Evolutionary conservation across 2,888 invertebrate genomes (phyloP), one percentile per base, ranked within the genome.

Genomic region (Drosophila longiperda): DNA sequence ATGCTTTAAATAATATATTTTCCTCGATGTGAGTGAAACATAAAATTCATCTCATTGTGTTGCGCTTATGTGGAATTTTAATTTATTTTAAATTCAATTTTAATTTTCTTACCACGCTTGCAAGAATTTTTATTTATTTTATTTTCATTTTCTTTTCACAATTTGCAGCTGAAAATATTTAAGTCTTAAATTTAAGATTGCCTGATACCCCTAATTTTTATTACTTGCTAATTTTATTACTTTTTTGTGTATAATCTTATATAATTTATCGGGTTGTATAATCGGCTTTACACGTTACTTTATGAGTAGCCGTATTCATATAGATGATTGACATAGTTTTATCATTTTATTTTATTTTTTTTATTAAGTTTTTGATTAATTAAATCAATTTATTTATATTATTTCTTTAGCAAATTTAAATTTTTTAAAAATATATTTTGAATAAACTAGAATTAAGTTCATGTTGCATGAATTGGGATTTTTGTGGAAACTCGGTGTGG

Each of bases 151-250:
- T 83, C 80, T 77, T 73, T 66, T 75, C 78, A 70, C 66, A 74
- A 66, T 71, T 71, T 74, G 54, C 82, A 82, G 82, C 80, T 80
- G 48, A 82, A 82, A 83, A 63, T 83, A 80, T 75, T 82, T 77
- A 80, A 80, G 66, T 74, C 34, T 40, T 76, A 80, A 58, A n/a
- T 53, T 60, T 67, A 76, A 67, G 66, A 0, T 75, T 81, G 78
- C 80, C 70, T 71, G 55, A 67, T 63, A 63, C 49, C 60, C 23
- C 20, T 65, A 63, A 49, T 73, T 64, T 50, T 36, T 65, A 57
- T 63, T 45, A 42, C 52, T 48, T 52, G 26, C 58, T 45, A 52
- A 58, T 50, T 48, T 45, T 59, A 54, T 48, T 48, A 54, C 11
- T 69, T 45, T 26, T 63, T 52, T 29, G 29, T 57, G 69, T 63